phyloP scores from a whole-genome alignment of 2,797 vertebrate species.

The Tinamus major region DNA sequence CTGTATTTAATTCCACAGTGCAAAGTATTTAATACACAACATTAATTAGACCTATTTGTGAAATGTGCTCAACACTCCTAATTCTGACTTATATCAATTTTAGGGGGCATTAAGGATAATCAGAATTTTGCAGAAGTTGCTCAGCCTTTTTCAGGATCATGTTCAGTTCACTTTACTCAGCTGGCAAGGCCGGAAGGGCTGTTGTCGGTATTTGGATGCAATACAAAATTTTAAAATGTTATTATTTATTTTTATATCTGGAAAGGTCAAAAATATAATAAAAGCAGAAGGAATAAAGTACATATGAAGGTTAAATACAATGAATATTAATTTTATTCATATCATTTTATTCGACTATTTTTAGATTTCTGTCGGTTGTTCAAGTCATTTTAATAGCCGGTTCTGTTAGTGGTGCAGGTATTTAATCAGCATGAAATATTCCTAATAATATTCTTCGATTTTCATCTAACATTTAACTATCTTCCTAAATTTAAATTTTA shows the following conservation, averaged over 20 bases:
- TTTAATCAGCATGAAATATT: background rate
- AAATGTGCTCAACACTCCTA: background rate
- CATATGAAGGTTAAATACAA: background rate
- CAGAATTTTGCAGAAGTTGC: background rate
- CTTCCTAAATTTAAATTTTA: background rate
- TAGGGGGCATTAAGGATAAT: background rate
- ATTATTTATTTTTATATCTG: background rate
- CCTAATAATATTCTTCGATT: background rate
- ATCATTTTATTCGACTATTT: background rate
- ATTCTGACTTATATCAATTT: slow-evolving; percentile 29
- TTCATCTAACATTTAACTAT: background rate
- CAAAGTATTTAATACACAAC: fast-evolving
- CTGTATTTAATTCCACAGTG: background rate
- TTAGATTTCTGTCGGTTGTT: background rate
- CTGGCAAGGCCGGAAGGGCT: background rate
- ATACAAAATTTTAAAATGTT: background rate
- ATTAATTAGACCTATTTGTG: background rate
- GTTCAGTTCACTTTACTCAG: background rate
- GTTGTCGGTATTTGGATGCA: background rate
- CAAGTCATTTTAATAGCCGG: background rate
- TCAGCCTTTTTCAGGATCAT: background rate
- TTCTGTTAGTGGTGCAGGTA: background rate
- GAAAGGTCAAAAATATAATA: background rate
- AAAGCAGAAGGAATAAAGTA: background rate
- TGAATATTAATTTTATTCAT: background rate